Conservation (phyloP, 64 coral and sea anemone genomes). For the Montipora efflorescens region DNA sequence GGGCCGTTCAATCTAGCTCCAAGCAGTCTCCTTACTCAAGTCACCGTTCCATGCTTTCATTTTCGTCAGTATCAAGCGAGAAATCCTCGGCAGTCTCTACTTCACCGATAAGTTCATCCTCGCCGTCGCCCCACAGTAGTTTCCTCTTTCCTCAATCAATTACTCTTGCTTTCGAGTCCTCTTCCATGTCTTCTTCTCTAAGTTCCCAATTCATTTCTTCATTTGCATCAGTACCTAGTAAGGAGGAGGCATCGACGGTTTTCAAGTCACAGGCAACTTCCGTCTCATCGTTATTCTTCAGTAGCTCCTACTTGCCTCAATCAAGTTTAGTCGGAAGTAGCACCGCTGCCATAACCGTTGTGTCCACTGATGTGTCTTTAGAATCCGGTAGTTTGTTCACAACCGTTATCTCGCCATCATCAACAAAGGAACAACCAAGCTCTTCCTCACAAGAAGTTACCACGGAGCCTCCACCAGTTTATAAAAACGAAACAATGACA, state of each 20-base stretch:
- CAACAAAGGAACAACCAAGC: background rate
- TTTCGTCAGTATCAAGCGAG: too few relatives aligned
- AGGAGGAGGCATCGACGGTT: background rate
- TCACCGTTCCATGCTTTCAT: too few relatives aligned
- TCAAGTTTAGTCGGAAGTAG: background rate
- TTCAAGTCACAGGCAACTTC: background rate
- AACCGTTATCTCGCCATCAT: background rate
- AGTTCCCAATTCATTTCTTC: background rate
- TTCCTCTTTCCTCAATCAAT: background rate
- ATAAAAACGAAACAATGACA: conserved; percentile 55
- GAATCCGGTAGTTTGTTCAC: background rate
- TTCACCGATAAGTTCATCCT: too few relatives aligned
- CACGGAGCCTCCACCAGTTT: conserved; percentile 47
- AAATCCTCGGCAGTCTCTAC: too few relatives aligned
- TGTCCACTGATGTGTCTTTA: background rate
- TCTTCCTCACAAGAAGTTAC: background rate
- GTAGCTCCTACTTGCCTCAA: background rate
- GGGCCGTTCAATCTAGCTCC: too few relatives aligned
- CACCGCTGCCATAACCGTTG: background rate
- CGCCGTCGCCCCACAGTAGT: too few relatives aligned
- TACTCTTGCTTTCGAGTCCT: background rate
- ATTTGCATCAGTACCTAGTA: background rate
- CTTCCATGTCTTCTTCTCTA: background rate
- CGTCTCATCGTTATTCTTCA: background rate
- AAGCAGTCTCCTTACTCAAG: too few relatives aligned